Evolutionary conservation across 2,797 vertebrate species (phyloP).

Genomic region (Rhynchotus rufescens): DNA sequence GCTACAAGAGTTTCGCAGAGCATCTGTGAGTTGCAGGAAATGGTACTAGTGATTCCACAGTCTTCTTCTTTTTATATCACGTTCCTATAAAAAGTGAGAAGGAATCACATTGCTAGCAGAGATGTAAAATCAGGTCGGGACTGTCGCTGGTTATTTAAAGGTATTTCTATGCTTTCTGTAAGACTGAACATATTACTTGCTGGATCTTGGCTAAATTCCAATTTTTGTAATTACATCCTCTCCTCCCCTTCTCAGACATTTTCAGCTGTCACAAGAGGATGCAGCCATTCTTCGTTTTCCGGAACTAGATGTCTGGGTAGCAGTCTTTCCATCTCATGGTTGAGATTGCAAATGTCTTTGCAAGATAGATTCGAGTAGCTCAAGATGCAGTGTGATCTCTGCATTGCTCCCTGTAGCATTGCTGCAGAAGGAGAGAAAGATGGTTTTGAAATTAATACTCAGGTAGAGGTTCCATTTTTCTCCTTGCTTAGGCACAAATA

Average conservation of each 20-base stretch:
- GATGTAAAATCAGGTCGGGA: conserved; percentile 69
- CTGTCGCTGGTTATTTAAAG: conserved; percentile 67
- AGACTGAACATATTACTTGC: conserved; percentile 32
- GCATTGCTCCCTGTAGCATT: not conserved
- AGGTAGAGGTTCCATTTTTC: not conserved
- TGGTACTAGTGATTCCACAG: conserved; percentile 5
- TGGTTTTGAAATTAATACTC: not conserved
- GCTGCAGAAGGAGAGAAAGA: not conserved
- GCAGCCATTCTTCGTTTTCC: not conserved
- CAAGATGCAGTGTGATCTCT: not conserved
- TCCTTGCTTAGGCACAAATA: not conserved
- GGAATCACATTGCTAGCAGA: conserved; percentile 40
- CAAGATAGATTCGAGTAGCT: not conserved
- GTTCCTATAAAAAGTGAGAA: conserved; percentile 64
- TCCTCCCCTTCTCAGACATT: conserved; percentile 13
- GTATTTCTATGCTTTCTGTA: conserved; percentile 38
- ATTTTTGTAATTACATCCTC: conserved; percentile 43
- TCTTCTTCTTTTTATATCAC: conserved; percentile 47
- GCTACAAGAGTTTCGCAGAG: conserved; percentile 36
- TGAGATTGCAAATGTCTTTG: not conserved
- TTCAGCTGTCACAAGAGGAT: conserved; percentile 7
- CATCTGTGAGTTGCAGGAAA: conserved; percentile 50
- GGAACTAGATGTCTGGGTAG: not conserved
- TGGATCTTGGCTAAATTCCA: conserved; percentile 60
- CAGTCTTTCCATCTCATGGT: not conserved